phyloP scores from a whole-genome alignment of 2,888 invertebrate genomes.

The Eugnorisma glareosa region DNA sequence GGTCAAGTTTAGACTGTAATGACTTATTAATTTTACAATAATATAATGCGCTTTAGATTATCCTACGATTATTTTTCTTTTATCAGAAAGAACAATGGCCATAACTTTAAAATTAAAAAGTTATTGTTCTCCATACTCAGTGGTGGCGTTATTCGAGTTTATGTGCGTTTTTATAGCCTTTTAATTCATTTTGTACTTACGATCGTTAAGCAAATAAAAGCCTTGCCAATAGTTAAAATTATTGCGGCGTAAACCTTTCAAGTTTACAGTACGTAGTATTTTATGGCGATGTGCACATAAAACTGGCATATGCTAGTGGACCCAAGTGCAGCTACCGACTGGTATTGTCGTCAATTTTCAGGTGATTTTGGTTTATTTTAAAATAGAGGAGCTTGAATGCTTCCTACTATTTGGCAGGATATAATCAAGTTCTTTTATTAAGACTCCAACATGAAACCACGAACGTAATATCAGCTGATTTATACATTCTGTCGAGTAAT shows the following conservation, averaged over 20 bases:
- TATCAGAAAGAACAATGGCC: conserved; percentile 7
- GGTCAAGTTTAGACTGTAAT: not conserved
- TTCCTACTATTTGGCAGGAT: not conserved
- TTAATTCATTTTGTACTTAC: conserved; percentile 56
- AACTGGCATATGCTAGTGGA: not conserved
- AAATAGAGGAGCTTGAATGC: not conserved
- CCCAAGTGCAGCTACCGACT: not conserved
- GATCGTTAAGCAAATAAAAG: conserved; percentile 55
- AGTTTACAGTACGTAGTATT: conserved; percentile 21
- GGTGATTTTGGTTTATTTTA: not conserved
- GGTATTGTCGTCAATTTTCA: not conserved
- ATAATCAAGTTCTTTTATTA: not conserved
- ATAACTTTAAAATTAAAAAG: conserved; percentile 35
- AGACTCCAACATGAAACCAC: not conserved
- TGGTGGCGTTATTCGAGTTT: conserved; percentile 38
- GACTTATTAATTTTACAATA: not conserved
- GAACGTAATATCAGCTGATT: not conserved
- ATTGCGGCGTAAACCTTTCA: conserved; percentile 38
- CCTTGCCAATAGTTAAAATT: conserved; percentile 53
- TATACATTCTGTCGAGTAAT: not conserved
- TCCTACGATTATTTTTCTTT: not conserved
- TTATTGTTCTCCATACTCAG: conserved; percentile 10
- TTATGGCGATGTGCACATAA: conserved; percentile 27
- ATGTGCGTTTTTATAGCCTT: conserved; percentile 45
- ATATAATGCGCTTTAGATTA: not conserved